Percentiles rank a stretch among this genome's conserved stretches.
Evolutionary conservation across 2,113 vertebrate species (phyloP).

Genomic region (Notarius quadriscutis): DNA sequence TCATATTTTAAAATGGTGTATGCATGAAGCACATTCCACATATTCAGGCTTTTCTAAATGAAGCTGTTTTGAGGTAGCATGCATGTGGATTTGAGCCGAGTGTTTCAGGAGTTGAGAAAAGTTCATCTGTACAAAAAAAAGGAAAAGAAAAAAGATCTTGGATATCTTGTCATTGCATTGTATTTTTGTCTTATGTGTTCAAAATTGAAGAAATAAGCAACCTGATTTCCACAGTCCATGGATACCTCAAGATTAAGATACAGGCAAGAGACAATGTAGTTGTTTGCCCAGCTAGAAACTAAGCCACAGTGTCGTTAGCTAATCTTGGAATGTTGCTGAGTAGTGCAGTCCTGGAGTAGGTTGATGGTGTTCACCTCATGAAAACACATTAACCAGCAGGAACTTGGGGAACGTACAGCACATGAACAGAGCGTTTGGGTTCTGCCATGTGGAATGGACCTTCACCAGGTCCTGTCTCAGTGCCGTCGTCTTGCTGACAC

Average conservation of each 20-base stretch:
- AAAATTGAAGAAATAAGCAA: neutral
- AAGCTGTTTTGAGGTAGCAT: neutral
- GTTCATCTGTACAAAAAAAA: neutral
- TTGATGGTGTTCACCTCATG: conserved; percentile 14
- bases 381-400: conserved; percentile 42
- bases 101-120: neutral
- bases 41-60: neutral
- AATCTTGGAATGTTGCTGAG: neutral
- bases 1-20: conserved; percentile 3
- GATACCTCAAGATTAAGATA: neutral
- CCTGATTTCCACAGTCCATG: too few species aligned
- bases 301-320: neutral
- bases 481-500: conserved; percentile 8
- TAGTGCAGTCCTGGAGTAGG: conserved; percentile 1
- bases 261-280: neutral
- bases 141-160: neutral
- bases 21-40: neutral
- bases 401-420: neutral
- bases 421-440: conserved; percentile 32
- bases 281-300: neutral
- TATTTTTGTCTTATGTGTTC: neutral
- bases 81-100: neutral
- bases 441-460: conserved; percentile 28
- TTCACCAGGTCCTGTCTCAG: conserved; percentile 29
- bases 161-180: neutral